phyloP scores from a whole-genome alignment of 2,797 vertebrate genomes.

The Xiphophorus birchmanni region DNA sequence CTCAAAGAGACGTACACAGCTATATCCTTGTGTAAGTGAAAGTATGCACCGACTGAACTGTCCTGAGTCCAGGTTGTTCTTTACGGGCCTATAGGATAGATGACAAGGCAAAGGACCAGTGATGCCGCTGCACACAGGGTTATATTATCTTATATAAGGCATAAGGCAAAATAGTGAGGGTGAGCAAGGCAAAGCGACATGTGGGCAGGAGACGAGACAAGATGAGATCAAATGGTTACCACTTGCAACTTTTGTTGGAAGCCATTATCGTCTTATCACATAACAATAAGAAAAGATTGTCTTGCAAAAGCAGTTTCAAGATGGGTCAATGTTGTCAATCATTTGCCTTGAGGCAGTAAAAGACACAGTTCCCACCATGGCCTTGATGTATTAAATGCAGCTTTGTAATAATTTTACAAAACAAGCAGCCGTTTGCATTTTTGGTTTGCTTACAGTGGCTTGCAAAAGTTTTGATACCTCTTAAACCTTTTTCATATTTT shows the following conservation, averaged over 20 bases:
- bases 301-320: slow-evolving; percentile 29
- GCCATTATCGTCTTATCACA: slow-evolving; percentile 20
- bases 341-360: slow-evolving; percentile 31
- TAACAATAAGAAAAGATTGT: slow-evolving; percentile 19
- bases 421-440: not conserved
- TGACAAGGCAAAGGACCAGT: slow-evolving; percentile 23
- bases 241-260: slow-evolving; percentile 34
- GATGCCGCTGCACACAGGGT: slow-evolving; percentile 30
- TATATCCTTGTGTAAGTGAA: slow-evolving; percentile 21
- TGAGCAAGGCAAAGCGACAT: slow-evolving; percentile 35
- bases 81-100: slow-evolving; percentile 12
- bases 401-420: not conserved
- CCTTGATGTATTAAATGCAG: slow-evolving; percentile 12
- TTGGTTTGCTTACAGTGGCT: not conserved
- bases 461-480: not conserved
- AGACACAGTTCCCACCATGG: slow-evolving; percentile 68
- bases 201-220: slow-evolving; percentile 42
- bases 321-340: slow-evolving; percentile 21
- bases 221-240: slow-evolving; percentile 13
- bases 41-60: slow-evolving; percentile 24
- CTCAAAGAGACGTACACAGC: slow-evolving; percentile 7
- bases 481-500: too few relatives aligned
- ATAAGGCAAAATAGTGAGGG: slow-evolving; percentile 19
- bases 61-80: slow-evolving; percentile 22
- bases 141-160: slow-evolving; percentile 24